A percentile compares a stretch with the other conserved stretches of the same genome.
phyloP scores from a whole-genome alignment of 2,797 vertebrate genomes.

The Heliangelus exortis region DNA sequence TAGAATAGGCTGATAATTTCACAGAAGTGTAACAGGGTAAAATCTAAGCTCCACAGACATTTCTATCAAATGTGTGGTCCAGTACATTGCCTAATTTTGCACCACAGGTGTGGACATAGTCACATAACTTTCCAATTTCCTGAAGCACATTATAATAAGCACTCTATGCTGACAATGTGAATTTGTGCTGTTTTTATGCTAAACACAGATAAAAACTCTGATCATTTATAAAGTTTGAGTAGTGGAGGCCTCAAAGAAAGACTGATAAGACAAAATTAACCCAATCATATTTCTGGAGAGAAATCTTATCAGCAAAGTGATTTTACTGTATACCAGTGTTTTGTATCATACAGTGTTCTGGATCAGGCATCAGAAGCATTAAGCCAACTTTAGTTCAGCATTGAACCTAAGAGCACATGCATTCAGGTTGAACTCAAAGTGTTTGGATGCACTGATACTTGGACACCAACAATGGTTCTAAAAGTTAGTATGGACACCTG shows the following conservation, averaged over 20 bases:
- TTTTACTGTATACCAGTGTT: neutral
- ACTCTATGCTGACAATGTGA: neutral
- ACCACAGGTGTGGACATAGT: neutral
- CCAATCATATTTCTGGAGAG: neutral
- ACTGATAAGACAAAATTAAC: neutral
- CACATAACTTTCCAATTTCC: neutral
- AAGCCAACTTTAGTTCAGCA: neutral
- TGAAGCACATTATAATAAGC: neutral
- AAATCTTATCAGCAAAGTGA: neutral
- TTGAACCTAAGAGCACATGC: rapidly evolving
- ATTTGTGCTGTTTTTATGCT: neutral
- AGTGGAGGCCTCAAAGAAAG: neutral
- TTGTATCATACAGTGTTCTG: neutral
- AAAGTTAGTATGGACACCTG: too few species aligned
- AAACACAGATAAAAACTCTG: neutral
- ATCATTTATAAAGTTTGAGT: neutral
- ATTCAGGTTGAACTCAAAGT: neutral
- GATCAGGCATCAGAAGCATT: neutral
- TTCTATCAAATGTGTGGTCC: neutral
- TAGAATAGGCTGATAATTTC: neutral
- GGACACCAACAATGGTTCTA: neutral
- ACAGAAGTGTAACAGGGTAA: neutral
- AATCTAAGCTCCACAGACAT: neutral
- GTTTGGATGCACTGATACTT: neutral
- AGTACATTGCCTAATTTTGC: neutral